Conservation (phyloP, 2,797 vertebrate genomes). For the Cryptoprocta ferox region DNA sequence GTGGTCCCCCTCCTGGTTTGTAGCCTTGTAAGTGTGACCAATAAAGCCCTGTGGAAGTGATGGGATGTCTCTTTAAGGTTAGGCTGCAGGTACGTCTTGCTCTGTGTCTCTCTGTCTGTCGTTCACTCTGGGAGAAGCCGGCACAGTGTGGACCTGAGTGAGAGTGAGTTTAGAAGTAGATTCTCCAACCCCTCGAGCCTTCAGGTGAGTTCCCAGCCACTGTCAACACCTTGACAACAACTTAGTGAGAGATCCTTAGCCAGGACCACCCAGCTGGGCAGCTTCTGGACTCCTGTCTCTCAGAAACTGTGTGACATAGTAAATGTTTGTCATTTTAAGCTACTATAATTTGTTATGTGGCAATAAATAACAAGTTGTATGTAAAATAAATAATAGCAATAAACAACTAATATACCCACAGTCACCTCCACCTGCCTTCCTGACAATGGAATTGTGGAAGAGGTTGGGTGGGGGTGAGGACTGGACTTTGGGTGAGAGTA, state of each 20-base stretch:
- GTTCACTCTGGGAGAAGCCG: background rate
- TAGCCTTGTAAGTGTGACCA: background rate
- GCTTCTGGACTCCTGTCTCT: background rate
- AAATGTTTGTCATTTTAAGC: background rate
- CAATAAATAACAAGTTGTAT: background rate
- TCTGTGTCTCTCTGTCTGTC: background rate
- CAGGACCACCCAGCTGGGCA: background rate
- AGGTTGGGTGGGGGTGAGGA: background rate
- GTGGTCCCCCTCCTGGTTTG: accelerated
- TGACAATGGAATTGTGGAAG: background rate
- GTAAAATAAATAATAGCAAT: background rate
- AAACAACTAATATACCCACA: background rate
- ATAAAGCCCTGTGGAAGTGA: no score
- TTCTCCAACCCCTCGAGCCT: background rate
- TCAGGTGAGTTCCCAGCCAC: background rate
- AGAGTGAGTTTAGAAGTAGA: background rate
- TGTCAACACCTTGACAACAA: accelerated
- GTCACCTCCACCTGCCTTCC: background rate
- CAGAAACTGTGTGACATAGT: background rate
- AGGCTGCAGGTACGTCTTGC: background rate
- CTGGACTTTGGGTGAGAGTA: background rate
- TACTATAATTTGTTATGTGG: background rate
- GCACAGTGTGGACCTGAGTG: background rate
- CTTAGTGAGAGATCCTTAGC: background rate
- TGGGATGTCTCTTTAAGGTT: accelerated